A percentile compares a stretch with the other conserved stretches of the same genome.
Conservation (phyloP, 2,888 invertebrate genomes). For the Agriotes lineatus region DNA sequence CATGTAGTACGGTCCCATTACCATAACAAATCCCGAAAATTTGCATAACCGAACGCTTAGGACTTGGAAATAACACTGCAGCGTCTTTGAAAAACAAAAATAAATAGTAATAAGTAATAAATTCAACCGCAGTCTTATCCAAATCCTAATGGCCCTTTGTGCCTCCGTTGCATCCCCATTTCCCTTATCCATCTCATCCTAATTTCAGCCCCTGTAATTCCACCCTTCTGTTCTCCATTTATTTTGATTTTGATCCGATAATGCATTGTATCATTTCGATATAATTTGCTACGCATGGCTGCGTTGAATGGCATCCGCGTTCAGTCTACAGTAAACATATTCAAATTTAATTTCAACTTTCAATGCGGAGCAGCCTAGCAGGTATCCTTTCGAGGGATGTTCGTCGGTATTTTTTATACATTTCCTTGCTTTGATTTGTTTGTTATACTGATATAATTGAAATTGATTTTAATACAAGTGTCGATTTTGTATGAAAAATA, state of each 20-base stretch:
- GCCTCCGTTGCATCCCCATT: constrained; percentile 5
- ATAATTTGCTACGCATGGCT: constrained; percentile 50
- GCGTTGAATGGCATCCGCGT: constrained; percentile 23
- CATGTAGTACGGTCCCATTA: too few relatives aligned
- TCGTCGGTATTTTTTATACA: too few relatives aligned
- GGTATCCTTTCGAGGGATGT: too few relatives aligned
- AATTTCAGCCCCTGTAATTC: constrained; percentile 51
- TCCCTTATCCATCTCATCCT: constrained; percentile 26
- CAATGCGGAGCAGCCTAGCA: not conserved
- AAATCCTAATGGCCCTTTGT: constrained; percentile 14
- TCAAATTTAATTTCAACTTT: constrained; percentile 19
- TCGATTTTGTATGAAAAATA: too few relatives aligned
- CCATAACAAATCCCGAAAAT: too few relatives aligned
- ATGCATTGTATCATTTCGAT: constrained; percentile 52
- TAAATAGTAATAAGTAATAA: constrained; percentile 20
- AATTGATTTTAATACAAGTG: too few relatives aligned
- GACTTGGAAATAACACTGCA: too few relatives aligned
- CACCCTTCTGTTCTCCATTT: constrained; percentile 58
- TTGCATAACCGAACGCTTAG: too few relatives aligned
- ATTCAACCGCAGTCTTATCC: constrained; percentile 13
- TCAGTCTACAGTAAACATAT: constrained; percentile 18
- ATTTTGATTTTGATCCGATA: constrained; percentile 59
- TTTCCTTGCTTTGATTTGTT: too few relatives aligned
- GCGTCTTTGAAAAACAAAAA: not conserved
- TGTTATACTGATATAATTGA: too few relatives aligned